These are phyloP conservation scores for Nannobrachium achirus DNA, from an alignment of 2,113 vertebrate species.

Conservation along the genomic window DNA sequence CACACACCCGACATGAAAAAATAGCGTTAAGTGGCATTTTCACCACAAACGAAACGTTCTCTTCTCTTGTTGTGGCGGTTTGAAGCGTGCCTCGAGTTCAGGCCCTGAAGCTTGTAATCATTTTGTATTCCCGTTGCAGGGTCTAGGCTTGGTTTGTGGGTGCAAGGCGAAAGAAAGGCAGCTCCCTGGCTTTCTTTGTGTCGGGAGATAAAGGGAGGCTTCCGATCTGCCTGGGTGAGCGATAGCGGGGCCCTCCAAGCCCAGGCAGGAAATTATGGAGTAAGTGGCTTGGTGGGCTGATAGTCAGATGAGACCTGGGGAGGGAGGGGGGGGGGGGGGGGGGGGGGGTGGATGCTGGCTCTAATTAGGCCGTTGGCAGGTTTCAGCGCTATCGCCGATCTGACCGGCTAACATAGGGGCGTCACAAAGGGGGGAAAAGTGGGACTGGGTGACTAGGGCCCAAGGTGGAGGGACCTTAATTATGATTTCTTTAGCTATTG, in stretches of 20 bases:
- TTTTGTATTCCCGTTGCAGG: constrained; percentile 43
- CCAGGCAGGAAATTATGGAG: constrained; percentile 82
- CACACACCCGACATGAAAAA: constrained; percentile 20
- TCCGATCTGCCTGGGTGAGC: constrained; percentile 69
- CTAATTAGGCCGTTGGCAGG: constrained; percentile 75
- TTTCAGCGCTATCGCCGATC: constrained; percentile 62
- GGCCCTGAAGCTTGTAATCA: constrained; percentile 63
- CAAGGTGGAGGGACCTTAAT: too few species aligned
- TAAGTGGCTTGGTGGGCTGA: constrained; percentile 78
- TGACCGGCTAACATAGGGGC: too few species aligned
- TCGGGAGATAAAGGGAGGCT: constrained; percentile 74
- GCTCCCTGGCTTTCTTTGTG: constrained; percentile 62
- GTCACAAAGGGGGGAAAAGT: too few species aligned
- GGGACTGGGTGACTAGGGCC: too few species aligned
- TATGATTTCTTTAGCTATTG: too few species aligned
- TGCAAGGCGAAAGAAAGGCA: too few species aligned
- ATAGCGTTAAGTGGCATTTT: constrained; percentile 6
- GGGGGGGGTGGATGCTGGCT: constrained; percentile 69
- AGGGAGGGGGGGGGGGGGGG: constrained; percentile 60
- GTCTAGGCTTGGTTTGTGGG: constrained; percentile 47
- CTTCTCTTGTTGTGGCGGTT: constrained; percentile 35
- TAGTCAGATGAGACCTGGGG: constrained; percentile 76
- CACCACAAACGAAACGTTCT: constrained; percentile 24
- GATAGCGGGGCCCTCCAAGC: constrained; percentile 74
- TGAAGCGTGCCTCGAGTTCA: constrained; percentile 50